Percentiles rank a stretch among this genome's conserved stretches.
Evolutionary conservation across 2,888 invertebrate genomes (phyloP).

Genomic region (Ptychoptera contaminata): DNA sequence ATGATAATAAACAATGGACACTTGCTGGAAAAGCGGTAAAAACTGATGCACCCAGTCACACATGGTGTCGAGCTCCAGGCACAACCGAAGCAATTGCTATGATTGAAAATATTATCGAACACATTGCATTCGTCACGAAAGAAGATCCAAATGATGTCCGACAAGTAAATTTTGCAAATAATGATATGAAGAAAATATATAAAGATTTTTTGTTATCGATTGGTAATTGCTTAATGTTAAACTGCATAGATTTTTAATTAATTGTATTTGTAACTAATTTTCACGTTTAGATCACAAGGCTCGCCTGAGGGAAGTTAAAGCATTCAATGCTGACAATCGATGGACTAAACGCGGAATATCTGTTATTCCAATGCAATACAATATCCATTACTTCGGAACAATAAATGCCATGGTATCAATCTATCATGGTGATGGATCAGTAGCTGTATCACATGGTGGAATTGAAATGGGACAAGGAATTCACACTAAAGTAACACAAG

Average conservation of each 20-base stretch:
- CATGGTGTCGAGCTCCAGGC: slow-evolving; percentile 20
- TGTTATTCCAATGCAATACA: slow-evolving; percentile 47
- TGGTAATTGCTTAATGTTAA: neutral
- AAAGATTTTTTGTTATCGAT: slow-evolving; percentile 7
- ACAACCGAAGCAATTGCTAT: slow-evolving; percentile 41
- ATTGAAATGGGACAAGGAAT: slow-evolving; percentile 62
- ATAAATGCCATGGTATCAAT: slow-evolving; percentile 43
- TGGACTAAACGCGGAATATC: slow-evolving; percentile 60
- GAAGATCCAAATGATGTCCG: slow-evolving; percentile 42
- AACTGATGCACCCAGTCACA: slow-evolving; percentile 25
- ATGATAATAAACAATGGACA: slow-evolving; percentile 44
- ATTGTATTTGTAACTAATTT: too few relatives aligned
- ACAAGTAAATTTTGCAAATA: slow-evolving; percentile 32
- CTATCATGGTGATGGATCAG: slow-evolving; percentile 48
- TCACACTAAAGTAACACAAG: slow-evolving; percentile 51
- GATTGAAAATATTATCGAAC: slow-evolving; percentile 50
- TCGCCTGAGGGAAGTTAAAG: slow-evolving; percentile 34
- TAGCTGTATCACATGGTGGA: slow-evolving; percentile 48
- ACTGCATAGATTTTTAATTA: too few relatives aligned
- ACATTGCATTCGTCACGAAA: slow-evolving; percentile 38
- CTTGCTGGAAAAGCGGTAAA: slow-evolving; percentile 44
- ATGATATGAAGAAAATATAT: slow-evolving; percentile 8
- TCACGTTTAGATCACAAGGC: slow-evolving; percentile 37
- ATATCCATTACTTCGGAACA: slow-evolving; percentile 30
- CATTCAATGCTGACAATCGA: slow-evolving; percentile 46